Percentiles rank a stretch among this genome's conserved stretches.
Evolutionary conservation across 2,888 invertebrate species (phyloP).

Genomic region (Stenodema calcarata): DNA sequence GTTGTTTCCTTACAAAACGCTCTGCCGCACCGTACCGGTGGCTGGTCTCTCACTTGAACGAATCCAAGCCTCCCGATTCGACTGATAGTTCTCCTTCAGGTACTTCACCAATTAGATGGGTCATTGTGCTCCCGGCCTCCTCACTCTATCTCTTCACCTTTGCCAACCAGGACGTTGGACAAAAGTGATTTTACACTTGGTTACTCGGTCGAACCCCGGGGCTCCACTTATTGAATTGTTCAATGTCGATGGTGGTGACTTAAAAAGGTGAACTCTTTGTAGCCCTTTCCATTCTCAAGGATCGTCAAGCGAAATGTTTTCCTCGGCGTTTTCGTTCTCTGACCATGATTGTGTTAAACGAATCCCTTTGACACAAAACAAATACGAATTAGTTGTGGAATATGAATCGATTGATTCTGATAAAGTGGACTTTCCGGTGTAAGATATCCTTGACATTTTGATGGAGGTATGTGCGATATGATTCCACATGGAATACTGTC

Average conservation of each 20-base stretch:
- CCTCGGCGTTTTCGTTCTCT: not conserved
- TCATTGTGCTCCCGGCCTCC: constrained; percentile 1
- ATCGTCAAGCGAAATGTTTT: not conserved
- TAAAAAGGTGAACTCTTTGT: not conserved
- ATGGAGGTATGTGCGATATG: not conserved
- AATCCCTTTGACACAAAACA: no score
- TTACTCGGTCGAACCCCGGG: constrained; percentile 1
- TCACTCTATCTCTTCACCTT: not conserved
- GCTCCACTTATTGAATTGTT: constrained; percentile 15
- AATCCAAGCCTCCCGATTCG: not conserved
- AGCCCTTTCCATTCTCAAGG: not conserved
- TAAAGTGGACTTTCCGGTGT: no score
- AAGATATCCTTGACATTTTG: not conserved
- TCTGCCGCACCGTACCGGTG: not conserved
- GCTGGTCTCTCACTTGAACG: not conserved
- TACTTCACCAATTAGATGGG: constrained; percentile 24
- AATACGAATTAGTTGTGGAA: no score
- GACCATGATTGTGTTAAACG: no score
- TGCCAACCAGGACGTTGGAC: not conserved
- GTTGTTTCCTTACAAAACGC: not conserved
- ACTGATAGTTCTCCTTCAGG: not conserved
- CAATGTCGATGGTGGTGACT: not conserved
- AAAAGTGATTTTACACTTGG: constrained; percentile 29
- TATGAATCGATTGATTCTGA: no score
- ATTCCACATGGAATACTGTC: not conserved